Percentiles rank a stretch among this genome's conserved stretches.
Conservation (phyloP, 2,888 invertebrate species). For the Alsophila aescularia region DNA sequence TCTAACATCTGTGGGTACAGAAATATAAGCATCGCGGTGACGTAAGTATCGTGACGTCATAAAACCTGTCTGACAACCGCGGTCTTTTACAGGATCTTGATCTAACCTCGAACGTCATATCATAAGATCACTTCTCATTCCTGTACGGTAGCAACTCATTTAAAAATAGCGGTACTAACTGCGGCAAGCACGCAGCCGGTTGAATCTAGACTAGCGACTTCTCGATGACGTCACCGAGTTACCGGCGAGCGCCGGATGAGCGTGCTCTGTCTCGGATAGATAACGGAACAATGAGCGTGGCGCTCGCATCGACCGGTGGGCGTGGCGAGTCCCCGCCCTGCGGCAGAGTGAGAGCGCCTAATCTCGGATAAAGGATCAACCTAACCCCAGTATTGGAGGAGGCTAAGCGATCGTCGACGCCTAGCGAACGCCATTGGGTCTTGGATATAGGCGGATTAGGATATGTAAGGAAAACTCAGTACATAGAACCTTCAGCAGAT, state of each 20-base stretch:
- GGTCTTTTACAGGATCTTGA: background rate
- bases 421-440: slow-evolving; percentile 77
- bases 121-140: background rate
- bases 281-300: slow-evolving; percentile 75
- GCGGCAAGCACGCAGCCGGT: slow-evolving; percentile 14
- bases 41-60: slow-evolving; percentile 19
- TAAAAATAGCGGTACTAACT: slow-evolving; percentile 22
- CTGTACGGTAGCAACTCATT: slow-evolving; percentile 4
- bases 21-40: background rate
- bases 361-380: slow-evolving; percentile 83
- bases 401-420: slow-evolving; percentile 73
- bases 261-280: slow-evolving; percentile 75
- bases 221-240: slow-evolving; percentile 59
- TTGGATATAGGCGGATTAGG: slow-evolving; percentile 77
- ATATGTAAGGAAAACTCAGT: slow-evolving; percentile 53
- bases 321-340: slow-evolving; percentile 79
- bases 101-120: background rate
- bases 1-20: background rate
- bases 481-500: slow-evolving; percentile 35
- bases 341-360: slow-evolving; percentile 72
- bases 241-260: slow-evolving; percentile 73
- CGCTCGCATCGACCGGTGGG: slow-evolving; percentile 79
- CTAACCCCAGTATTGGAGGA: slow-evolving; percentile 77
- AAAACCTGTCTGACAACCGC: slow-evolving; percentile 1
- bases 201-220: slow-evolving; percentile 19